Percentiles rank a stretch among this genome's conserved stretches.
Evolutionary conservation across 2,888 invertebrate species (phyloP).

Genomic region (Scaptomyza reducta): DNA sequence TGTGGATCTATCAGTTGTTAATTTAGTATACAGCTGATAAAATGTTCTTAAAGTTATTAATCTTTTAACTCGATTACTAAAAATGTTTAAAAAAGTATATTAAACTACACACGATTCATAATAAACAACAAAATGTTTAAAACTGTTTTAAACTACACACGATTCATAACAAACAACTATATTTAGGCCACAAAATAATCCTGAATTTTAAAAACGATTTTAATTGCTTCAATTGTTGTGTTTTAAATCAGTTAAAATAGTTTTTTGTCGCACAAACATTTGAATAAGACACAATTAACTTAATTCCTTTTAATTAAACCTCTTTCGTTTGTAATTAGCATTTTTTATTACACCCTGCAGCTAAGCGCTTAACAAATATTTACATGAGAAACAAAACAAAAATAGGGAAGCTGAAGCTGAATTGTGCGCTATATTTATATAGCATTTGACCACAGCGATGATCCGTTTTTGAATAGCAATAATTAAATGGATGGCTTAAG

Average conservation of each 20-base stretch:
- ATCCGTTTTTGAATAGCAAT: conserved; percentile 40
- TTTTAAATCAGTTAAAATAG: not conserved
- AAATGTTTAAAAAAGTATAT: too few relatives aligned
- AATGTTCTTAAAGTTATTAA: not conserved
- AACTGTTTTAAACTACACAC: too few relatives aligned
- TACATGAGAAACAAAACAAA: conserved; percentile 21
- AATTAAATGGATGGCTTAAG: conserved; percentile 62
- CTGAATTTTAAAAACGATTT: not conserved
- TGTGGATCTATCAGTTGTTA: conserved; percentile 1
- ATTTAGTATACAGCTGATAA: not conserved
- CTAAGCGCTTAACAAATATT: conserved; percentile 55
- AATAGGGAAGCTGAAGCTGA: not conserved
- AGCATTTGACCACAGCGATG: conserved; percentile 40
- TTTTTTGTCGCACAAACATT: not conserved
- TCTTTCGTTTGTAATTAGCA: conserved; percentile 63
- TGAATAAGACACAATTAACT: conserved; percentile 18
- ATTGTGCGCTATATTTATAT: conserved; percentile 33
- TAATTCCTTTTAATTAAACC: conserved; percentile 30
- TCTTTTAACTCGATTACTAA: too few relatives aligned
- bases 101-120: too few relatives aligned
- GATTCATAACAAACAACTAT: too few relatives aligned
- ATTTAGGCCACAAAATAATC: not conserved
- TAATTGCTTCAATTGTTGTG: not conserved
- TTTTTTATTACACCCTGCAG: conserved; percentile 8
- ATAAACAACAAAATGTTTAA: too few relatives aligned